Percentiles rank a stretch among this genome's conserved stretches.
phyloP scores from a whole-genome alignment of 2,113 vertebrate genomes.

The Himantopus leucocephalus region DNA sequence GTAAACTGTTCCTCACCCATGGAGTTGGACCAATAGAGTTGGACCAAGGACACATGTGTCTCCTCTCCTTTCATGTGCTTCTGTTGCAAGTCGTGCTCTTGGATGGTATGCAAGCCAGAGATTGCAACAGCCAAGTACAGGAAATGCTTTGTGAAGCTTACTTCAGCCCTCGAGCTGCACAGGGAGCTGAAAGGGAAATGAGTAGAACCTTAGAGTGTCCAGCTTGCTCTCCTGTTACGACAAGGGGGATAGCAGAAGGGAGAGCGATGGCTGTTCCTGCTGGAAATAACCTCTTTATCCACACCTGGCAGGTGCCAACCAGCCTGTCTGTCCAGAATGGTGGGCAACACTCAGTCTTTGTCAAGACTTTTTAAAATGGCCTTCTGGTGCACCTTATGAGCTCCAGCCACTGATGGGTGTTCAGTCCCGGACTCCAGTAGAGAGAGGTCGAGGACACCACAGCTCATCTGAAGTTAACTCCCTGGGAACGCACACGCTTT shows the following conservation, averaged over 20 bases:
- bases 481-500: background rate
- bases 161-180: background rate
- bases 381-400: background rate
- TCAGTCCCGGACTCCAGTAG: background rate
- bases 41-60: background rate
- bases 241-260: background rate
- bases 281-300: background rate
- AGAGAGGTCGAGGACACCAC: background rate
- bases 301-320: background rate
- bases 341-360: background rate
- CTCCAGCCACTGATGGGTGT: background rate
- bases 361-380: background rate
- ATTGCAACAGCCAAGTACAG: background rate
- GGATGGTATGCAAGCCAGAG: background rate
- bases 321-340: background rate
- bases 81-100: background rate
- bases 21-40: background rate
- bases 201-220: fast-evolving
- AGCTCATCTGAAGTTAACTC: background rate
- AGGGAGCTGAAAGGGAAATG: background rate
- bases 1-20: background rate
- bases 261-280: background rate
- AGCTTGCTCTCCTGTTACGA: background rate
- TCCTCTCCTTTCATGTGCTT: background rate
- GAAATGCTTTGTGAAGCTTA: background rate